Conservation (phyloP, 2,113 vertebrate genomes). For the Camelus bactrianus region DNA sequence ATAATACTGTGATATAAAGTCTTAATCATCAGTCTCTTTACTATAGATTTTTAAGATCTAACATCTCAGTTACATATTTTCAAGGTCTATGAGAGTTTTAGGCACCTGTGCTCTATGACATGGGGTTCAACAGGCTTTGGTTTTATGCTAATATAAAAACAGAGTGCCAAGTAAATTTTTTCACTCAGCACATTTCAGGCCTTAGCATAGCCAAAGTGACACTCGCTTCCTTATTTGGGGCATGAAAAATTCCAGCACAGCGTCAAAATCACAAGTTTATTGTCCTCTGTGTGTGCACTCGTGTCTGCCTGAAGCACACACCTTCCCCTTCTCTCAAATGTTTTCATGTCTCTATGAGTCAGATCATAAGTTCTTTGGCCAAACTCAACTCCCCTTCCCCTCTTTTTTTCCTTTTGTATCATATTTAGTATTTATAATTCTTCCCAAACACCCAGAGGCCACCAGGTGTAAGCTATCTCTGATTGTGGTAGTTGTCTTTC, state of each 20-base stretch:
- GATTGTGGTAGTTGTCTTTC: slow-evolving; percentile 16
- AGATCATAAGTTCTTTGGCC: slow-evolving; percentile 58
- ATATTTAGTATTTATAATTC: slow-evolving; percentile 37
- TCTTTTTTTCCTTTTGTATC: slow-evolving; percentile 50
- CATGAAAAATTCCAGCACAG: not conserved
- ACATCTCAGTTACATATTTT: not conserved
- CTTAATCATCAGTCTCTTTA: not conserved
- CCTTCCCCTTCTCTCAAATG: slow-evolving; percentile 51
- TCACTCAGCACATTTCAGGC: slow-evolving; percentile 18
- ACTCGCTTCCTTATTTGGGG: not conserved
- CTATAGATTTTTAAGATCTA: not conserved
- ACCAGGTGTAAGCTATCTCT: slow-evolving; percentile 27
- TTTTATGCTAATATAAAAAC: not conserved
- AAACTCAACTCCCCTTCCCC: slow-evolving; percentile 8
- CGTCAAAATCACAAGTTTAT: not conserved
- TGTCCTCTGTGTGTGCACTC: not conserved
- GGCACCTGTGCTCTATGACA: not conserved
- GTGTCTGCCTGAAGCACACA: not conserved
- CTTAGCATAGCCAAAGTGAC: not conserved
- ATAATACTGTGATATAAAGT: slow-evolving; percentile 22
- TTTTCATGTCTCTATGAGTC: slow-evolving; percentile 72
- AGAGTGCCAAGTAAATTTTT: not conserved
- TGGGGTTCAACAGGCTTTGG: not conserved
- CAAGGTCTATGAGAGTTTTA: not conserved
- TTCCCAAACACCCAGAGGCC: slow-evolving; percentile 55